Base-by-base conservation (phyloP, 2,113 vertebrate species). In the Ailuropoda melanoleuca region DNA sequence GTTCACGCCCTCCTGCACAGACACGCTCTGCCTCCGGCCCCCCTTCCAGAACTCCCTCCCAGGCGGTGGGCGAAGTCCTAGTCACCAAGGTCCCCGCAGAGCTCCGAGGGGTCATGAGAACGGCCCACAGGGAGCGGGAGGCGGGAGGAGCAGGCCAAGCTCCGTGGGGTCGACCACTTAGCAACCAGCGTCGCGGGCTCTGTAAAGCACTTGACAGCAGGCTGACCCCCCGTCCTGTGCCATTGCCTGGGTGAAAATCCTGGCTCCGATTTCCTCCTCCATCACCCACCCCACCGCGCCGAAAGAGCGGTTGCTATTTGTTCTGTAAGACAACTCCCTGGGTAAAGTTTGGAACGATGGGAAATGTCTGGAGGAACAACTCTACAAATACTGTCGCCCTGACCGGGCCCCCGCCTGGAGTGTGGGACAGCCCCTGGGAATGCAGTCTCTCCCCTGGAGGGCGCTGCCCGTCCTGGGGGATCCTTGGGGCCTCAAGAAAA, bases 41-140 rank as follows among this genome's bases (percentile, higher is more conserved):
- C 78, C 24, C 17, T 10, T 43, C 43, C 8, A 1, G 34, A 1
- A 17, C 72, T 62, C 66, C 83, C 50, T 75, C 88, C 93, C 80
- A 39, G 64, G 58, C 80, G 60, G 19, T 18, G 13, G 21, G 64
- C 53, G 7, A 53, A 39, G 58, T 19, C 29, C 43, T 29, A 9
- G 46, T 24, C 4, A 53, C 29, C 77, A 88, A 55, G 77, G 64
- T 56, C 90, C 66, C 60, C 39, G 1, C 39, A 46, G 82, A 81
- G n/a, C 84, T 37, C 64, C 2, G 17, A 56, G n/a, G 29, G 90
- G 90, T 80, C 92, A 5, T 94, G 97, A 74, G 93, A 97, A 96
- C 1, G 1, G 10, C 39, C 15, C 53, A 8, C 2, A 1, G 23
- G 13, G 11, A 37, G n/a, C 2, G 6, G 26, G n/a, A 2, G 62